Evolutionary conservation across 2,797 vertebrate genomes (phyloP), one percentile per base, ranked within the genome.

Genomic region (Rhinella marina): DNA sequence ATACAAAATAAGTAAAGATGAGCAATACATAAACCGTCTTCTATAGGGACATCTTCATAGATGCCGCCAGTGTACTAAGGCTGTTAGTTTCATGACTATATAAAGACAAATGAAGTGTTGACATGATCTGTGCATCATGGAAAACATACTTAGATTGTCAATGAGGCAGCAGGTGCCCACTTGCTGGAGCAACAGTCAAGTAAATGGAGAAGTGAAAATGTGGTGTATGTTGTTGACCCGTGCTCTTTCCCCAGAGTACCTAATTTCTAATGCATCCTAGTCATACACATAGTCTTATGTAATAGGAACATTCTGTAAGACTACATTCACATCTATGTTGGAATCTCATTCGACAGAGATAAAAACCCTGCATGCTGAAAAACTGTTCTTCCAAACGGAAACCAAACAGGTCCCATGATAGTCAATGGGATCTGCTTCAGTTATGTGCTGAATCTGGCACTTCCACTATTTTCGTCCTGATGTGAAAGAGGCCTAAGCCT

Each of bases 91-190:
- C 61, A 68, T 56, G 1, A 79, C 85, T 86, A 86, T 91, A 80
- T 87, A 86, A 68, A 90, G 90, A 92, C 72, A 77, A 85, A 85
- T 54, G n/a, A 82, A 90, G 23, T 21, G 29, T 87, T 88, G 90
- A 88, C 88, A 57, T 87, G 89, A 50, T 91, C 89, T 83, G 50
- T 81, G 87, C 86, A 89, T 90, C 90, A 90, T 92, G 92, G 91
- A 94, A 93, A 81, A 93, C 77, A 91, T 91, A 91, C 85, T 90
- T 85, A 19, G 84, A 88, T 88, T 93, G 92, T 91, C 83, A 82
- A 70, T 88, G 90, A 82, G 78, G 81, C 23, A 92, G 90, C 92
- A 92, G 92, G 88, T 93, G 92, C 27, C 86, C 73, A n/a, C 72
- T 89, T 90, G 88, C 90, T 21, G 88, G 90, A 91, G 90, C 73